Conservation (phyloP, 1,140 invertebrate genomes). For the Neotoxoptera formosana region DNA sequence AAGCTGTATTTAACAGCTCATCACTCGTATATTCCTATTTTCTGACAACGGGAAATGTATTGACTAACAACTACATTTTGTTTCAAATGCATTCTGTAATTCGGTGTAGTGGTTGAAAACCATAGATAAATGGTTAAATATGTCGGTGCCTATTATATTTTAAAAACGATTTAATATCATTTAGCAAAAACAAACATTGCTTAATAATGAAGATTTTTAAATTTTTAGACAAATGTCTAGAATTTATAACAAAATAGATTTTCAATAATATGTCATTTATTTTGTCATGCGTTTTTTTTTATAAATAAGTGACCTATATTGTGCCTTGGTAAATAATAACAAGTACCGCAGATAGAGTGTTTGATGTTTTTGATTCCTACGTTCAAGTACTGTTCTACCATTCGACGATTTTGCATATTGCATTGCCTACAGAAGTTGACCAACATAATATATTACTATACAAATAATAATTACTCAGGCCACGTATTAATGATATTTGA, state of each 20-base stretch:
- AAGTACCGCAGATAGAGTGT: not conserved
- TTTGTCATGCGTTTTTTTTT: not conserved
- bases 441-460: not conserved
- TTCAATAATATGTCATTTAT: not conserved
- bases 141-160: not conserved
- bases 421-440: not conserved
- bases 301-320: conserved; percentile 6
- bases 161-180: not conserved
- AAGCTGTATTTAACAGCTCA: not conserved
- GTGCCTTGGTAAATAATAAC: not conserved
- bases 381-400: not conserved
- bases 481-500: not conserved
- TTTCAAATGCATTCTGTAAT: not conserved
- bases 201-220: not conserved
- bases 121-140: not conserved
- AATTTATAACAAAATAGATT: not conserved
- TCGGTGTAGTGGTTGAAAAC: not conserved
- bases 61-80: not conserved
- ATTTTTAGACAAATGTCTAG: not conserved
- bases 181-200: not conserved
- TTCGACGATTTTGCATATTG: not conserved
- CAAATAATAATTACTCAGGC: conserved; percentile 8
- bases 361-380: not conserved
- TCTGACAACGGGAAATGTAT: not conserved
- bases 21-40: not conserved